Base-by-base conservation (phyloP, 2,888 invertebrate genomes). In the Papilio gigon region DNA sequence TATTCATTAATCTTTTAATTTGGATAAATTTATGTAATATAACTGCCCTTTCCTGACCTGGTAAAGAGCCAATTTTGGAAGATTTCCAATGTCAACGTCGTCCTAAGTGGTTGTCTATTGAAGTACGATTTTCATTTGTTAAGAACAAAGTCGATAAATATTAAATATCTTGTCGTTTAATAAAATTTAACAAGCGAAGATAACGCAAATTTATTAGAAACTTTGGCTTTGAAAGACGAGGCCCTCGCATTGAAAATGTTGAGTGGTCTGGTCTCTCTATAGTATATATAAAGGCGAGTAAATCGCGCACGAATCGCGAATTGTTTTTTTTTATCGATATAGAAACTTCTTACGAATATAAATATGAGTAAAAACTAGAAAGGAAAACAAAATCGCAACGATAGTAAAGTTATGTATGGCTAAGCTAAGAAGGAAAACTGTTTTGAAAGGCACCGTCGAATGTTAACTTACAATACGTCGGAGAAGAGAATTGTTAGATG, bases 11-110 rank as follows among this genome's bases (percentile, higher is more conserved):
- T 5, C 11, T 35, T 2, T 22, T 9, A 11, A 22, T 44, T 42
- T 42, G n/a, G 4, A 4, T 44, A 44, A 22, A n/a, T 44, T 11
- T 4, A 64, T 33, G 53, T 40, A 58, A 30, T n/a, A n/a, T n/a
- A n/a, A n/a, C n/a, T n/a, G n/a, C n/a, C 14, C 9, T 37, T 53
- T 30, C 1, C n/a, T 53, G 8, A 30, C n/a, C n/a, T 14, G n/a
- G 25, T 30, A n/a, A 58, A 58, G 35, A 35, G 59, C 35, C 44
- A 59, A 65, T 65, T 59, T 65, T 59, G n/a, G 20, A 12, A 50
- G 17, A 37, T n/a, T 53, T 17, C 17, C n/a, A 47, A 63, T 27
- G 12, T 11, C 1, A 33, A 47, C 14, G 1, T 50, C 4, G 3
- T 14, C 22, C 40, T 27, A 37, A 59, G 59, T 59, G 30, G 65